Base-by-base conservation (phyloP, 2,888 invertebrate species). In the Unio pictorum region DNA sequence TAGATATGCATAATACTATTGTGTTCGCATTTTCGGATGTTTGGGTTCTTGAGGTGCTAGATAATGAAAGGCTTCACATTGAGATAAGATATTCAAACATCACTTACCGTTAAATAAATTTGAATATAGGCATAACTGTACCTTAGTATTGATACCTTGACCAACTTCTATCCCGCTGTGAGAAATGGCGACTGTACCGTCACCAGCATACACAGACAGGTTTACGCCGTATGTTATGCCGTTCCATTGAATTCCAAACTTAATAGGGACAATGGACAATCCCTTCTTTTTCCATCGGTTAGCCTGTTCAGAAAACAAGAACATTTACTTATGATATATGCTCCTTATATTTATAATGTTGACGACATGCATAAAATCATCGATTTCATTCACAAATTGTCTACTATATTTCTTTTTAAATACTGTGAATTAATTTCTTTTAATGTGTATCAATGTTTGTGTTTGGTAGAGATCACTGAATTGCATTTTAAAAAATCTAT, bases 241-340 rank as follows among this genome's bases (percentile, higher is more conserved):
- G 6, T 34, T 62, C 87, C 87, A 88, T 58, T 91, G 81, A 2
- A 93, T 90, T 0, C 92, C 92, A 91, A 93, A 96, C 79, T 92
- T 93, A 92, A 95, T 93, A 4, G 94, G 92, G 17, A 93, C 91
- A 15, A 95, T 83, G 3, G 88, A 83, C 30, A 91, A 65, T 4
- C 90, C 96, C 59, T 93, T 92, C 87, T 96, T 96, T 82, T 93
- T 94, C 96, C 96, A 96, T 30, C 94, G 91, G 90, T 96, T 95
- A 64, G 92, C 91, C 93, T 93, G 81, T 23, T 71, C 54, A 56
- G 28, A 26, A 28, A 54, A 58, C 23, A 61, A 55, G 54, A 55
- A 7, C n/a, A 17, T 64, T 8, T 28, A 64, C 23, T 3, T 18
- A 59, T 11, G 0, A 15, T 2, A 11, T 59, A 59, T 18, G 17